Percentiles rank a stretch among this genome's conserved stretches.
These are phyloP conservation scores for Microchirus variegatus DNA, from an alignment of 2,797 vertebrate species.

Conservation along the genomic window DNA sequence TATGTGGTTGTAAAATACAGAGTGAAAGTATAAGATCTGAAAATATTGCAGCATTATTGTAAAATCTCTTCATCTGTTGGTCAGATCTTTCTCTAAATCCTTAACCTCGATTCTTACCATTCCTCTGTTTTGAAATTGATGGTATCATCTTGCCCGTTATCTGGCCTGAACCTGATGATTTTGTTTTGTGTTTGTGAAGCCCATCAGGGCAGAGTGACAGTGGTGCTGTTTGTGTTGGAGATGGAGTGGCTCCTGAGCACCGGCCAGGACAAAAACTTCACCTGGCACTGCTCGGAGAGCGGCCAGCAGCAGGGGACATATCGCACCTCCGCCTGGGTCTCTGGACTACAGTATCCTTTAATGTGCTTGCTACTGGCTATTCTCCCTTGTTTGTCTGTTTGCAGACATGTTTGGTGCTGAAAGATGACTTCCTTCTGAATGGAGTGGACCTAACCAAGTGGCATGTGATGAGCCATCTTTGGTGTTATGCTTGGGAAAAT, in stretches of 20 bases:
- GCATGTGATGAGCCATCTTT: constrained; percentile 25
- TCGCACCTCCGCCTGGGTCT: constrained; percentile 90
- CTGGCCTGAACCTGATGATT: neutral
- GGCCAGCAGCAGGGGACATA: constrained; percentile 91
- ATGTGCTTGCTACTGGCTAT: rapidly evolving
- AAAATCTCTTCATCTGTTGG: no score
- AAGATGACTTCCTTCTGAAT: constrained; percentile 23
- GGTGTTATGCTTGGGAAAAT: constrained; percentile 9
- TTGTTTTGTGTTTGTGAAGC: constrained; percentile 78
- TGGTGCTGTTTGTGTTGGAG: constrained; percentile 95
- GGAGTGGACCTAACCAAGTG: constrained; percentile 15
- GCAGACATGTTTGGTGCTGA: neutral
- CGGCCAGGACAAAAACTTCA: constrained; percentile 93
- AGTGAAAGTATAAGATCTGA: no score
- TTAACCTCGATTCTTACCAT: neutral
- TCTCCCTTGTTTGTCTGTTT: neutral
- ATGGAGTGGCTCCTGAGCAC: constrained; percentile 98
- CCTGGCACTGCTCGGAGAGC: constrained; percentile 97
- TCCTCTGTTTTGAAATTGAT: neutral
- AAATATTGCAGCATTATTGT: no score
- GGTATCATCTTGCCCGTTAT: neutral
- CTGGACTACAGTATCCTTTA: constrained; percentile 97
- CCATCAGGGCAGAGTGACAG: constrained; percentile 92
- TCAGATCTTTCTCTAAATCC: neutral
- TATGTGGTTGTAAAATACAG: neutral